Percentiles rank a stretch among this genome's conserved stretches.
Conservation (phyloP, 2,113 vertebrate genomes). For the Sigmodon hispidus region DNA sequence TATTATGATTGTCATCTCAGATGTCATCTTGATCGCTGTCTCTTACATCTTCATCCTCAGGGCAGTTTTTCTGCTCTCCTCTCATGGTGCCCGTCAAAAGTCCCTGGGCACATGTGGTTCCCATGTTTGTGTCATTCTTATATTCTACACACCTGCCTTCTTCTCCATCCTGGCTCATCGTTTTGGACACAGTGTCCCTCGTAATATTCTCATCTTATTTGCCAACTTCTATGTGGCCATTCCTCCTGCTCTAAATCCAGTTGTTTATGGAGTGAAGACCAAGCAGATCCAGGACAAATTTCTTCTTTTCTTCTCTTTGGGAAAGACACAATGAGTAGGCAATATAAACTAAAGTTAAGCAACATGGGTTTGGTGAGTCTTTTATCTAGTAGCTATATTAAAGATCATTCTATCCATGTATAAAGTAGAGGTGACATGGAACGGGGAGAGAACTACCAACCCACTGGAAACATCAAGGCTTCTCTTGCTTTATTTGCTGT, state of each 20-base stretch:
- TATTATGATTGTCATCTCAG: constrained; percentile 64
- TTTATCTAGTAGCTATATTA: not conserved
- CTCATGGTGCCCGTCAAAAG: constrained; percentile 70
- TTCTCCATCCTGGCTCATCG: constrained; percentile 75
- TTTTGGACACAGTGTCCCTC: constrained; percentile 72
- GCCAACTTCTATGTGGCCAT: constrained; percentile 73
- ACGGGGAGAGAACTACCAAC: not conserved
- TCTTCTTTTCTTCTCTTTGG: constrained; percentile 49
- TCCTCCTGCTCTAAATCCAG: constrained; percentile 73
- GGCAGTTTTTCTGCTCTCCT: constrained; percentile 66
- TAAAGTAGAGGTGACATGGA: not conserved
- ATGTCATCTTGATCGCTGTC: constrained; percentile 66
- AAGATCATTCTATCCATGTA: not conserved
- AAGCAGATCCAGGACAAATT: constrained; percentile 61
- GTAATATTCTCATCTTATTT: constrained; percentile 69
- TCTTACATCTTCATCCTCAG: constrained; percentile 69
- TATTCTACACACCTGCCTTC: constrained; percentile 73
- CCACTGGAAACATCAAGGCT: not conserved
- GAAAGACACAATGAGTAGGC: not conserved
- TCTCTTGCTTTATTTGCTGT: not conserved
- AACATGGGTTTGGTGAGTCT: not conserved
- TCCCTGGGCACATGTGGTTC: constrained; percentile 73
- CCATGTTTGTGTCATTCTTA: constrained; percentile 72
- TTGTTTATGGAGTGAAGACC: constrained; percentile 75
- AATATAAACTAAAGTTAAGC: not conserved